Evolutionary conservation across 2,797 vertebrate genomes (phyloP).

Genomic region (Urophycis tenuis): DNA sequence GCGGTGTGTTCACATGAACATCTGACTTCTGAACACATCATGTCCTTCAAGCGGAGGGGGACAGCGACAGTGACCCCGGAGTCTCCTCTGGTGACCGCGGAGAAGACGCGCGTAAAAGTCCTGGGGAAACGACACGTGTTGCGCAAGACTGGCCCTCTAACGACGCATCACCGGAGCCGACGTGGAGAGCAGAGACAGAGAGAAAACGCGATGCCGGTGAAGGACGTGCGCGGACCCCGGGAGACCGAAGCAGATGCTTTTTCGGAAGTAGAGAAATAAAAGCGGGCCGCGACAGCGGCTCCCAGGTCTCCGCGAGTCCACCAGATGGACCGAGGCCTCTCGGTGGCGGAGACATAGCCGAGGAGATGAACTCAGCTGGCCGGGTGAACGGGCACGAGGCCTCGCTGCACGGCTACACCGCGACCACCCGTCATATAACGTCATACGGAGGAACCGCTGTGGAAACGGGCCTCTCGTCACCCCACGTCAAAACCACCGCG

Average conservation of each 20-base stretch:
- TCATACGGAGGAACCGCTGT: slow-evolving; percentile 18
- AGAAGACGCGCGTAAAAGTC: slow-evolving; percentile 58
- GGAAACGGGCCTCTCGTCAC: slow-evolving; percentile 27
- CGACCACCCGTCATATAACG: background rate
- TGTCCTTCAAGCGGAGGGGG: slow-evolving; percentile 18
- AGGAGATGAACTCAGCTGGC: background rate
- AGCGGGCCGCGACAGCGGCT: background rate
- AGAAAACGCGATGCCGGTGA: slow-evolving; percentile 63
- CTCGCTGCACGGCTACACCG: background rate
- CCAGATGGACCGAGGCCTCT: background rate
- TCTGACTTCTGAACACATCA: background rate
- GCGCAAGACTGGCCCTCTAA: slow-evolving; percentile 32
- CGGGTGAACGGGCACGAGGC: background rate
- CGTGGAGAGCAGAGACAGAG: slow-evolving; percentile 34
- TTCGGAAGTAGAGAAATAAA: slow-evolving; percentile 61
- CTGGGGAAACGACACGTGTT: slow-evolving; percentile 42
- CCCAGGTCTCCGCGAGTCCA: background rate
- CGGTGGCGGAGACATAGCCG: background rate
- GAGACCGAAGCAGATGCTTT: slow-evolving; percentile 51
- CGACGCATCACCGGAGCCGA: slow-evolving; percentile 39
- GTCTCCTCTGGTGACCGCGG: slow-evolving; percentile 49
- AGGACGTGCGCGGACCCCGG: slow-evolving; percentile 36
- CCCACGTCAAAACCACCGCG: slow-evolving; percentile 57
- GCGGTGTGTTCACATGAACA: background rate
- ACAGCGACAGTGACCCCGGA: slow-evolving; percentile 75